Base-by-base conservation (phyloP, 2,797 vertebrate genomes). In the Etheostoma perlongum region DNA sequence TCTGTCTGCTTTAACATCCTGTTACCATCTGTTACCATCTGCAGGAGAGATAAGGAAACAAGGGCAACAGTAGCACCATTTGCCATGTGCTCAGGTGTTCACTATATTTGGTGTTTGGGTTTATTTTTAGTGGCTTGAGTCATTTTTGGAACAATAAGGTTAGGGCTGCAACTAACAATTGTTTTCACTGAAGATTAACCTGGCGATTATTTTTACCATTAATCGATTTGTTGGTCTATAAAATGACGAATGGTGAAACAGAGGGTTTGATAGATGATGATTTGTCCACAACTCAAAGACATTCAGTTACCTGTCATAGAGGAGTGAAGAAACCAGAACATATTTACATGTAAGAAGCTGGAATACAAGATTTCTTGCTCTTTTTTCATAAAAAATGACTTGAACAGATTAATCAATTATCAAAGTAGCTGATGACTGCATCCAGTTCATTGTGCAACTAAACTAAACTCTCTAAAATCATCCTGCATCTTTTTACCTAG, bases 1-100 rank as follows among this genome's bases (percentile, higher is more conserved):
- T 58, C 76, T 42, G 36, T 68, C n/a, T 5, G 63, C 57, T 51
- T 48, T 57, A 76, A 73, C 82, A 77, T 85, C 86, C 47, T 51
- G 55, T 67, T 51, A 25, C 78, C 91, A 90, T 82, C 88, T 90
- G 91, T 81, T 84, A 77, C 80, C 82, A 79, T 88, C 81, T 85
- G 87, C 36, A 67, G 82, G 46, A 65, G 74, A 83, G 79, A 78
- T 61, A 61, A 58, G 51, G 75, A 89, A 90, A 88, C 73, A 23
- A 79, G 86, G 61, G 84, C 83, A 92, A 85, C 88, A 83, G 87
- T 27, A 75, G 74, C 79, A 67, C 6, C 23, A 25, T 48, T 67
- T 6, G 33, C 60, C 27, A 8, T 47, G 0, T 19, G 61, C 62
- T 85, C 86, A 90, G 83, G 79, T 88, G 87, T 73, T 81, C 21